These are phyloP conservation scores for Garrulus glandarius DNA, from an alignment of 2,797 vertebrate genomes.

Conservation along the genomic window DNA sequence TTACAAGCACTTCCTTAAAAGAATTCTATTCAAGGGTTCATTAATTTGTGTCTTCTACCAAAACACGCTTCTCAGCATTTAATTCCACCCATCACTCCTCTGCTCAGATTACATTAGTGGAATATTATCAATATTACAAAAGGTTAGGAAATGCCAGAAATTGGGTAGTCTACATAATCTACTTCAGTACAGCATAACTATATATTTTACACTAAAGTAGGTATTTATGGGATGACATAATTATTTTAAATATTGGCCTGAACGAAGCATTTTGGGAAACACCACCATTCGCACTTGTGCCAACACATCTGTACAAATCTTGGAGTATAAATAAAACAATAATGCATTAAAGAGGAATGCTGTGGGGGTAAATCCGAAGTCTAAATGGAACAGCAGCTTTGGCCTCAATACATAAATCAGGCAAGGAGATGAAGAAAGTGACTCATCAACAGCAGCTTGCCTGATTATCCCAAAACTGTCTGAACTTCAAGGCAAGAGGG, in stretches of 20 bases:
- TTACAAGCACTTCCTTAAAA: neutral
- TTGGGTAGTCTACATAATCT: neutral
- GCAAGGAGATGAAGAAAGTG: neutral
- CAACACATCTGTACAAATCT: neutral
- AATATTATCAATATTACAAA: neutral
- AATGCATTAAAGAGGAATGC: neutral
- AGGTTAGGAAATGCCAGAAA: neutral
- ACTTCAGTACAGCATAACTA: neutral
- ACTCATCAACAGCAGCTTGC: neutral
- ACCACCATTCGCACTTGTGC: neutral
- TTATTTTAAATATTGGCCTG: neutral
- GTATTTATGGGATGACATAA: neutral
- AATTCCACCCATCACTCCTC: neutral
- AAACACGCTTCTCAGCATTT: neutral
- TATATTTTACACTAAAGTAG: neutral
- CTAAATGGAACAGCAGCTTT: slow-evolving; percentile 8
- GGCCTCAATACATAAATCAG: slow-evolving; percentile 30
- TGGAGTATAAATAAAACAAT: slow-evolving; percentile 8
- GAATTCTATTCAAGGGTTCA: neutral
- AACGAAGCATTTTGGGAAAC: neutral
- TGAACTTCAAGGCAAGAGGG: neutral
- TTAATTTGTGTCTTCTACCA: neutral
- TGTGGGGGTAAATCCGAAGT: neutral
- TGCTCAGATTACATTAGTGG: neutral
- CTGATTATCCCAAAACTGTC: neutral